A percentile compares a stretch with the other conserved stretches of the same genome.
phyloP scores from a whole-genome alignment of 2,113 vertebrate species.

The Eurystomus gularis region DNA sequence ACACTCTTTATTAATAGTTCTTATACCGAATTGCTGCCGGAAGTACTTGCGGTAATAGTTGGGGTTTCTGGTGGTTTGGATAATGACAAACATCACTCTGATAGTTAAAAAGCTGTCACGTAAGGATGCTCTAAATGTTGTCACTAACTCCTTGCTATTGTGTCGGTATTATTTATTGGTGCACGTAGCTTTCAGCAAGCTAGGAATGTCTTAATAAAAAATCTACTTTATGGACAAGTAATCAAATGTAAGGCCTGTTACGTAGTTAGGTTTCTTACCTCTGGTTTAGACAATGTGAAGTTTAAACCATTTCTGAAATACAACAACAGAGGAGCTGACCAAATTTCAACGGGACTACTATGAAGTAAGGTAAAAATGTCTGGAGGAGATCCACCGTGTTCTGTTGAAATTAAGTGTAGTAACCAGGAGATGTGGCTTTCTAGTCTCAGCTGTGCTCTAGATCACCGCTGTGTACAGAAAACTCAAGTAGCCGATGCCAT shows the following conservation, averaged over 20 bases:
- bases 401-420: not conserved
- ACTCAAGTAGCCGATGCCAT: not conserved
- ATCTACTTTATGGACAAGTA: not conserved
- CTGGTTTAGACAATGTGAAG: not conserved
- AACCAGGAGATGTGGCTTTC: not conserved
- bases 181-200: not conserved
- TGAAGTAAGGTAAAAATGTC: not conserved
- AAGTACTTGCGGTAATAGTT: not conserved
- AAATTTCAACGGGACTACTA: not conserved
- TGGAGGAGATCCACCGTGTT: not conserved
- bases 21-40: not conserved
- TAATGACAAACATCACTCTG: not conserved
- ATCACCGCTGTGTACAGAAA: not conserved
- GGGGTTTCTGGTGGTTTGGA: not conserved
- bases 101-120: not conserved
- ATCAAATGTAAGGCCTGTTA: not conserved
- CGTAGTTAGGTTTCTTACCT: not conserved
- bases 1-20: not conserved
- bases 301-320: not conserved
- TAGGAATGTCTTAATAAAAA: not conserved
- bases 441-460: not conserved
- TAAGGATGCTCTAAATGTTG: not conserved
- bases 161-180: not conserved
- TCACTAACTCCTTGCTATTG: not conserved
- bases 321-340: not conserved